Conservation (phyloP, 1,140 invertebrate genomes). For the Pararge aegeria region DNA sequence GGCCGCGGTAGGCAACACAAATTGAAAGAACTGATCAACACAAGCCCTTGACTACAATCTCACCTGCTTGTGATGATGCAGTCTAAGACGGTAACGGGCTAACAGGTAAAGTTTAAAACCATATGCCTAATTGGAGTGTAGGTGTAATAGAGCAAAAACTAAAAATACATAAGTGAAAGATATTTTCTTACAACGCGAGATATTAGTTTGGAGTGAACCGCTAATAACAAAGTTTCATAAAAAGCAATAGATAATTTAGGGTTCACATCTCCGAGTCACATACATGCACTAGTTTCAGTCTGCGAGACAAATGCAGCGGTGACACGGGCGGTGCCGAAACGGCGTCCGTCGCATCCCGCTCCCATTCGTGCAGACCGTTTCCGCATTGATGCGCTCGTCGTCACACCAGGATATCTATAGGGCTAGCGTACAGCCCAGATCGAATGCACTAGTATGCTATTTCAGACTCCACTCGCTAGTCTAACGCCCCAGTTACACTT, state of each 20-base stretch:
- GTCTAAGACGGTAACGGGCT: too few relatives aligned
- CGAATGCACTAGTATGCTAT: constrained; percentile 31
- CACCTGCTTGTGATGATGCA: too few relatives aligned
- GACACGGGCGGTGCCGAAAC: constrained; percentile 45
- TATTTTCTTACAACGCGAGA: too few relatives aligned
- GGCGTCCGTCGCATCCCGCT: constrained; percentile 60
- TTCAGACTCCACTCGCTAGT: constrained; percentile 22
- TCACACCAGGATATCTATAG: constrained; percentile 61
- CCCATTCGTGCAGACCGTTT: constrained; percentile 60
- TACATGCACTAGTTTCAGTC: constrained; percentile 43
- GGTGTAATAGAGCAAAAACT: too few relatives aligned
- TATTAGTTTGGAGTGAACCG: too few relatives aligned
- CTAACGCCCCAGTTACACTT: constrained; percentile 15
- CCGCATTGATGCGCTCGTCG: constrained; percentile 68
- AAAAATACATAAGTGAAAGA: too few relatives aligned
- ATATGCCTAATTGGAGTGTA: too few relatives aligned
- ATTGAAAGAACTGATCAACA: too few relatives aligned
- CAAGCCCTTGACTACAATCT: too few relatives aligned
- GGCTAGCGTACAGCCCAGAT: constrained; percentile 34
- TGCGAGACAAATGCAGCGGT: constrained; percentile 65
- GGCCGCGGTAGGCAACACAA: too few relatives aligned
- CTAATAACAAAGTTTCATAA: not conserved
- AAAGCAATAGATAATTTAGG: not conserved
- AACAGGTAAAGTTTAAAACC: too few relatives aligned
- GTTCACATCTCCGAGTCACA: not conserved